These are phyloP conservation scores for Petrocephalus sullivani DNA, from an alignment of 2,797 vertebrate genomes.

Conservation along the genomic window DNA sequence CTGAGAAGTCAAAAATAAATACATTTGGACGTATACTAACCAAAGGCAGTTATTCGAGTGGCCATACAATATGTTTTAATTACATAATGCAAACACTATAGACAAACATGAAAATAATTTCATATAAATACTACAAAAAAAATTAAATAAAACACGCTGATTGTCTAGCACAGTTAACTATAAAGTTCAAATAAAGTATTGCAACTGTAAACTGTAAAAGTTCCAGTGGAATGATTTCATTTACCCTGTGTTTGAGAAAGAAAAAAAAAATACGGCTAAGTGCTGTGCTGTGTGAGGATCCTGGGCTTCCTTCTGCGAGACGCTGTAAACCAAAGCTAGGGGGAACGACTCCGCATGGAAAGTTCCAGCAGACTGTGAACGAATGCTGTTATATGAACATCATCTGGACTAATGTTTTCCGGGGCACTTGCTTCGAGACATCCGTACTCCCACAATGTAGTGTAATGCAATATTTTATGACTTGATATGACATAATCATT, in stretches of 20 bases:
- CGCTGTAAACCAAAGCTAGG: neutral
- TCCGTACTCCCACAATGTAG: neutral
- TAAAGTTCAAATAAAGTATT: conserved; percentile 49
- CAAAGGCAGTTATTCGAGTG: conserved; percentile 43
- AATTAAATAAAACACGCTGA: conserved; percentile 41
- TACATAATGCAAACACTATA: conserved; percentile 29
- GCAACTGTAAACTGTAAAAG: conserved; percentile 57
- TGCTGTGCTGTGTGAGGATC: neutral
- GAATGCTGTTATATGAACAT: neutral
- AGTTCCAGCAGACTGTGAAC: conserved; percentile 8
- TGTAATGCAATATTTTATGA: neutral
- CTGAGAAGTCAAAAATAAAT: conserved; percentile 32
- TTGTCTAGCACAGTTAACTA: conserved; percentile 63
- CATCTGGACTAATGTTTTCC: neutral
- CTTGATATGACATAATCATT: neutral
- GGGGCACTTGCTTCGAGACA: neutral
- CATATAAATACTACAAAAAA: conserved; percentile 35
- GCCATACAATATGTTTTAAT: conserved; percentile 41
- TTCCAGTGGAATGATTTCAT: conserved; percentile 53
- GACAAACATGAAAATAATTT: conserved; percentile 29
- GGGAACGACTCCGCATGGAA: neutral
- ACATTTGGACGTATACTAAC: conserved; percentile 14
- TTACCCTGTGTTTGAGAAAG: conserved; percentile 44
- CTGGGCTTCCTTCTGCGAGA: neutral
- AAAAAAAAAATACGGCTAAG: neutral